Percentiles rank a stretch among this genome's conserved stretches.
These are phyloP conservation scores for Temnothorax curvispinosus DNA, from an alignment of 1,140 invertebrate genomes.

Conservation along the genomic window DNA sequence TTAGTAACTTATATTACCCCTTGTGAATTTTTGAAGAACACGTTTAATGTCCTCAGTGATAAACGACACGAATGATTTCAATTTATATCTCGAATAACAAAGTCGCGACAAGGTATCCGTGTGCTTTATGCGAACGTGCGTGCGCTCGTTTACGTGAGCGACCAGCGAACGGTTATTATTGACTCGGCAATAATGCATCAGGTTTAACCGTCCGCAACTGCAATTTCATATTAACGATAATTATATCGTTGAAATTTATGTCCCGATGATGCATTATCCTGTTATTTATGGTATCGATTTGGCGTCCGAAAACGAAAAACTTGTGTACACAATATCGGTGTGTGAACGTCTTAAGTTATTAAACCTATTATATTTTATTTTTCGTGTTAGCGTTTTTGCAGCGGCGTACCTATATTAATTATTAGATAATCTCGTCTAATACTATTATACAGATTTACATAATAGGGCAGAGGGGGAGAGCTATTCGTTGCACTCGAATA, in stretches of 20 bases:
- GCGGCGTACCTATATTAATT: neutral
- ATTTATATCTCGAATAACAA: conserved; percentile 23
- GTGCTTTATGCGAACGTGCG: conserved; percentile 12
- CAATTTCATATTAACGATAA: conserved; percentile 56
- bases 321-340: neutral
- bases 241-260: conserved; percentile 59
- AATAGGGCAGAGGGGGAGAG: neutral
- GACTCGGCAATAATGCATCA: conserved; percentile 43
- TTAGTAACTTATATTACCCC: neutral
- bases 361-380: neutral
- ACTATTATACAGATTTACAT: neutral
- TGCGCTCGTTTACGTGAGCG: conserved; percentile 39
- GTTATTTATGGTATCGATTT: conserved; percentile 55
- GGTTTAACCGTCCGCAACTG: neutral
- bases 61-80: conserved; percentile 28
- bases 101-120: neutral
- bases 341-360: neutral
- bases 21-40: neutral
- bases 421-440: neutral
- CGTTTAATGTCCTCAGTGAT: neutral
- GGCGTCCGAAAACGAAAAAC: conserved; percentile 12
- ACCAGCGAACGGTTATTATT: conserved; percentile 42
- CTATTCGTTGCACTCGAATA: neutral
- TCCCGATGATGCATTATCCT: conserved; percentile 26
- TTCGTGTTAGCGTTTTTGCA: neutral